Percentiles rank a stretch among this genome's conserved stretches.
Evolutionary conservation across 2,888 invertebrate genomes (phyloP).

Genomic region (Ischnus inquisitorius): DNA sequence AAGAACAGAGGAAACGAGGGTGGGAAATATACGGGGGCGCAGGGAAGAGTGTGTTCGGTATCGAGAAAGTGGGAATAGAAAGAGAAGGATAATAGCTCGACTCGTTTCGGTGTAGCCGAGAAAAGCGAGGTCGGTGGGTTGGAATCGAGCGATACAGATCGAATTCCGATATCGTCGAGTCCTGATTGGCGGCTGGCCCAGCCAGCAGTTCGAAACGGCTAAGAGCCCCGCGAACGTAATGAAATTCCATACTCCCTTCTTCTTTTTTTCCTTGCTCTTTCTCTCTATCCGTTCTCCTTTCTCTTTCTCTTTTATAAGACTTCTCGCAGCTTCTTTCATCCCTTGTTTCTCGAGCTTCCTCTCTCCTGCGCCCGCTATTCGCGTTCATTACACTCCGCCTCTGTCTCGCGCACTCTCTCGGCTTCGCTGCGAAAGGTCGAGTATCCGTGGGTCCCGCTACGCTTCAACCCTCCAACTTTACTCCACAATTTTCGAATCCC

Average conservation of each 20-base stretch:
- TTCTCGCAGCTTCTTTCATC: conserved; percentile 7
- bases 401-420: conserved; percentile 31
- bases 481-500: neutral
- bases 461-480: neutral
- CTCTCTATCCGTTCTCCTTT: conserved; percentile 21
- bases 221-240: conserved; percentile 72
- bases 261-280: conserved; percentile 64
- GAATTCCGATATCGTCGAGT: conserved; percentile 79
- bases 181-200: conserved; percentile 74
- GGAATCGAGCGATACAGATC: conserved; percentile 75
- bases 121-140: conserved; percentile 67
- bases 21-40: conserved; percentile 33
- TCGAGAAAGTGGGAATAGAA: conserved; percentile 41
- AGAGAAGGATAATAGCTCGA: conserved; percentile 45
- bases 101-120: conserved; percentile 73
- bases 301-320: neutral
- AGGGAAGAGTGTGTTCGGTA: conserved; percentile 20
- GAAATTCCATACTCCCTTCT: conserved; percentile 75
- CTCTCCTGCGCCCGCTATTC: conserved; percentile 40
- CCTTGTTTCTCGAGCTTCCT: conserved; percentile 43
- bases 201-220: conserved; percentile 59
- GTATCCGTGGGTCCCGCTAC: conserved; percentile 2
- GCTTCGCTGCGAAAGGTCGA: conserved; percentile 35
- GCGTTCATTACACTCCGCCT: conserved; percentile 51
- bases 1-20: conserved; percentile 56